Base-by-base conservation (phyloP, 2,888 invertebrate genomes). In the Spisula solida region DNA sequence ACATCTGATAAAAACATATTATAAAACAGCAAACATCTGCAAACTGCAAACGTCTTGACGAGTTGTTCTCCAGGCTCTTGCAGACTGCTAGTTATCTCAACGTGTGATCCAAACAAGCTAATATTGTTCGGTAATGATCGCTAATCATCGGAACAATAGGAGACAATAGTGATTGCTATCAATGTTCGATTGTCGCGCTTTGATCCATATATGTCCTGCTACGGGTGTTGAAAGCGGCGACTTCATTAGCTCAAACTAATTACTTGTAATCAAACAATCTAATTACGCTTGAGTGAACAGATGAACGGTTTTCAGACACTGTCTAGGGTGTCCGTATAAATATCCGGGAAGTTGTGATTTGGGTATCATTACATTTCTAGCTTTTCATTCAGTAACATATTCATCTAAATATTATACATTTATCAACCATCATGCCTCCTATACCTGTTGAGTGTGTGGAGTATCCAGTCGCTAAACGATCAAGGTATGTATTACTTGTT, bases 221-320 rank as follows among this genome's bases (percentile, higher is more conserved):
- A 60, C 8, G 41, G 70, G 70, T 47, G 47, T 16, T 82, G 70
- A 82, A 47, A 29, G 82, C 82, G 70, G 47, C 82, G 82, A 82
- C 82, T 82, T 34, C 16, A 82, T 70, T 82, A 82, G 34, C 82
- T 82, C 82, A 82, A 70, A 16, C 16, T 70, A 47, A 82, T 82
- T 66, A 70, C 14, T 29, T n/a, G 6, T 25, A 55, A 82, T 82
- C 82, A 82, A 82, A 82, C 70, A 82, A 75, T 48, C 10, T 75
- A 18, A 48, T 48, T 75, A 83, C 20, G 51, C 10, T 75, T 83
- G 41, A 75, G 34, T 83, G 70, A 83, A 2, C 75, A 6, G 51
- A 47, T 83, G 83, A 83, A 56, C 75, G 18, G 48, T 75, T 83
- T 83, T 83, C 83, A 83, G 51, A 31, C 14, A 51, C 6, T 31